These are phyloP conservation scores for Cottoperca gobio DNA, from an alignment of 2,797 vertebrate species.

Conservation along the genomic window DNA sequence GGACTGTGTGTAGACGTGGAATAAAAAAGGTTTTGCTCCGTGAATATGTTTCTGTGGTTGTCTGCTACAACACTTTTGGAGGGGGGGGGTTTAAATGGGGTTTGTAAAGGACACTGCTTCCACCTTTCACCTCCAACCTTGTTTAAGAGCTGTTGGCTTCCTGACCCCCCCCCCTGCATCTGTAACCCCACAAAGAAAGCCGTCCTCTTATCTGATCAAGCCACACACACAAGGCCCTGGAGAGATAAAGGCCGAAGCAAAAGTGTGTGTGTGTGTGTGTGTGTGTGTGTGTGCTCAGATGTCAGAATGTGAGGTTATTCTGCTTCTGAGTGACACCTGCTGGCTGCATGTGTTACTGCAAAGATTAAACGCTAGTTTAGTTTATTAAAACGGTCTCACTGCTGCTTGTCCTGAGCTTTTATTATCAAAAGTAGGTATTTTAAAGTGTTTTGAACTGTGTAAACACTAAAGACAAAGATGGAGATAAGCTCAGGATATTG, in stretches of 20 bases:
- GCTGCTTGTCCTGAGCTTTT: neutral
- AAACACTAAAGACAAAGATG: too few relatives aligned
- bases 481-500: too few relatives aligned
- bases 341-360: slow-evolving; percentile 42
- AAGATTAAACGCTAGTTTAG: neutral
- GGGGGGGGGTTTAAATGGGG: neutral
- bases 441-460: too few relatives aligned
- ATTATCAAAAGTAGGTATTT: too few relatives aligned
- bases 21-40: slow-evolving; percentile 47
- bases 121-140: slow-evolving; percentile 37
- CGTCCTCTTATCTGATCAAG: slow-evolving; percentile 47
- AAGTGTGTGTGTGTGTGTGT: slow-evolving; percentile 36
- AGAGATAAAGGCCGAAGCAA: slow-evolving; percentile 34
- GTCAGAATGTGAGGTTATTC: neutral
- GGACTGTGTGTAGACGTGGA: slow-evolving; percentile 56
- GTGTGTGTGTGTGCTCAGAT: slow-evolving; percentile 10
- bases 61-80: neutral
- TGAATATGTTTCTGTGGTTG: neutral
- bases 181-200: slow-evolving; percentile 17
- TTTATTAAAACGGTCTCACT: neutral
- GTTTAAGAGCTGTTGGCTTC: slow-evolving; percentile 43
- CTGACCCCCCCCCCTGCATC: neutral
- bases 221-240: slow-evolving; percentile 10
- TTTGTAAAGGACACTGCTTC: neutral
- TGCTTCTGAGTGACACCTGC: slow-evolving; percentile 38